These are phyloP conservation scores for Myiozetetes cayanensis DNA, from an alignment of 2,113 vertebrate genomes.

Conservation along the genomic window DNA sequence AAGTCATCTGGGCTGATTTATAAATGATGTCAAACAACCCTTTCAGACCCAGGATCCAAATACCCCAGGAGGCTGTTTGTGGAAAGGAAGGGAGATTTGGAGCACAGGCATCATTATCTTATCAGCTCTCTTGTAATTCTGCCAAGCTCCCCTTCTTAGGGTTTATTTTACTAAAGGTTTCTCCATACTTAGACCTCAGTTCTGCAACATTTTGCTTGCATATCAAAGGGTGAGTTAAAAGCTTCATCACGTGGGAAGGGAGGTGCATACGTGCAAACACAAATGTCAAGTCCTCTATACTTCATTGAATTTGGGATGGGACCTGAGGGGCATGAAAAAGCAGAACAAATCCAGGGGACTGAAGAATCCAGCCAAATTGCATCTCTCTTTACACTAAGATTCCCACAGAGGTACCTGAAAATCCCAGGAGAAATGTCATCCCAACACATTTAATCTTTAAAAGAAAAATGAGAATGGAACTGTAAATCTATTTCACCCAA, in stretches of 20 bases:
- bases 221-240: constrained; percentile 14
- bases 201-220: background rate
- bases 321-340: background rate
- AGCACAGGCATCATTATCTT: background rate
- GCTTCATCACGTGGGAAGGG: background rate
- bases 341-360: background rate
- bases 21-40: background rate
- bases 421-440: background rate
- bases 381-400: background rate
- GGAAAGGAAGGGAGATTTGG: background rate
- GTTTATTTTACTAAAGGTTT: background rate
- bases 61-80: background rate
- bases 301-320: background rate
- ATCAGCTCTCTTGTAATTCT: constrained; percentile 1
- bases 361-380: background rate
- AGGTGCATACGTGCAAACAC: background rate
- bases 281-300: background rate
- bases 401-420: background rate
- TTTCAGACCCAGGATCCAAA: background rate
- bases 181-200: background rate
- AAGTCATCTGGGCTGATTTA: background rate
- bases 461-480: background rate
- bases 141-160: background rate
- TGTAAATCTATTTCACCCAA: background rate
- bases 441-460: background rate